Conservation (phyloP, 2,888 invertebrate genomes). For the Dione juno region DNA sequence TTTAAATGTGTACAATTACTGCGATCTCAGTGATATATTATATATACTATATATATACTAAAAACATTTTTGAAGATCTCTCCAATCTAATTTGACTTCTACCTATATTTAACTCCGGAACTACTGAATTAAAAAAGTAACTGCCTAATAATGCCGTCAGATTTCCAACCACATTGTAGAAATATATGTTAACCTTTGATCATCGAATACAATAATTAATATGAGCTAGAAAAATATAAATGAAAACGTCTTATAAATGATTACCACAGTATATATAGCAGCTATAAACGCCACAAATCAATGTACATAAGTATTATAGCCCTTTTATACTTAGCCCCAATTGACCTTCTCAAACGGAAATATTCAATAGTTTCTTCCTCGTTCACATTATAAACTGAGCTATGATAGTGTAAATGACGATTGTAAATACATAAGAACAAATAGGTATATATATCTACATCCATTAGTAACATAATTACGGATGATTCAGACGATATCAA, state of each 20-base stretch:
- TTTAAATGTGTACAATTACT: too few relatives aligned
- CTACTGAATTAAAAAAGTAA: too few relatives aligned
- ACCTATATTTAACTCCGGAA: too few relatives aligned
- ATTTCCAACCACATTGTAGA: too few relatives aligned
- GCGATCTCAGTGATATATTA: too few relatives aligned
- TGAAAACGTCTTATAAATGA: neutral
- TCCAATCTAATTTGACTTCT: too few relatives aligned
- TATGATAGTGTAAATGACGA: slow-evolving; percentile 16
- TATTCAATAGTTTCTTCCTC: slow-evolving; percentile 23
- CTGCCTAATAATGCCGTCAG: too few relatives aligned
- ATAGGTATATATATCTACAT: slow-evolving; percentile 32
- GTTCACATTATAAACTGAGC: neutral
- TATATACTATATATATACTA: too few relatives aligned
- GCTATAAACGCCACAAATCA: neutral
- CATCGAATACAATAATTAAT: too few relatives aligned
- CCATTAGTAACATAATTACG: slow-evolving; percentile 39
- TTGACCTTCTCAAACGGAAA: slow-evolving; percentile 25
- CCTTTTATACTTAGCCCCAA: slow-evolving; percentile 2
- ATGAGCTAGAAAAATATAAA: too few relatives aligned
- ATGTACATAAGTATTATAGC: neutral
- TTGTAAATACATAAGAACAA: slow-evolving; percentile 1
- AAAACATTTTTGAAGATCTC: too few relatives aligned
- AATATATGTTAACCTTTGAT: too few relatives aligned
- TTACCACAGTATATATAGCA: neutral
- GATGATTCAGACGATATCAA: slow-evolving; percentile 39